Base-by-base conservation (phyloP, 2,888 invertebrate species). In the Mythimna pallens region DNA sequence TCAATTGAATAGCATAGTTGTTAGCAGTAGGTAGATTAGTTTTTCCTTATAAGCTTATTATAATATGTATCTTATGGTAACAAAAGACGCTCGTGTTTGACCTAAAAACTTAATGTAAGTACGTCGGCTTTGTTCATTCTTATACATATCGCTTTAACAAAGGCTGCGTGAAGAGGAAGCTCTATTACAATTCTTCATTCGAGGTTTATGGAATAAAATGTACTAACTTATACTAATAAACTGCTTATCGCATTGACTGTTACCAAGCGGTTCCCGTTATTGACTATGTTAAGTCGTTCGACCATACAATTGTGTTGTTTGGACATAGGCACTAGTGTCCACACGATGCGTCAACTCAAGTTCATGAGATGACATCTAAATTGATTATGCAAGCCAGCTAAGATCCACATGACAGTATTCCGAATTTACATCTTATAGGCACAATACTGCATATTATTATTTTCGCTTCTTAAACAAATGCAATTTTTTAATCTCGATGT, bases 401-500 rank as follows among this genome's bases (percentile, higher is more conserved):
- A 52, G 50, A n/a, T n/a, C 8, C 8, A 52, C 47, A 20, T 1
- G 14, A 47, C 43, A 47, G 6, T 20, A 50, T 20, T 52, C 50
- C 50, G 47, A n/a, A 52, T 5, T 7, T 6, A 52, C 50, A 52
- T 20, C 20, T 10, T 36, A 17, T 17, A 34, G 20, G 59, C 7
- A 40, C 14, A 40, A 22, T 17, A 22, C 14, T 22, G 4, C 40
- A 61, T 3, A 40, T 30, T 34, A 61, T 59, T 57, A 12, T 58
- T 36, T 8, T 25, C 22, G 25, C 52, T 58, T 52, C 65, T 0
- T 25, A n/a, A n/a, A 65, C 34, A 62, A 9, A 65, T 64, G 68
- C 67, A 75, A 47, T 34, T 54, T 57, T 69, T 58, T 73, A 52
- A 65, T 70, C 22, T 57, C 7, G 17, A 55, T 64, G 25, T 68